These are phyloP conservation scores for Volucella zonaria DNA, from an alignment of 2,888 invertebrate species.

Conservation along the genomic window DNA sequence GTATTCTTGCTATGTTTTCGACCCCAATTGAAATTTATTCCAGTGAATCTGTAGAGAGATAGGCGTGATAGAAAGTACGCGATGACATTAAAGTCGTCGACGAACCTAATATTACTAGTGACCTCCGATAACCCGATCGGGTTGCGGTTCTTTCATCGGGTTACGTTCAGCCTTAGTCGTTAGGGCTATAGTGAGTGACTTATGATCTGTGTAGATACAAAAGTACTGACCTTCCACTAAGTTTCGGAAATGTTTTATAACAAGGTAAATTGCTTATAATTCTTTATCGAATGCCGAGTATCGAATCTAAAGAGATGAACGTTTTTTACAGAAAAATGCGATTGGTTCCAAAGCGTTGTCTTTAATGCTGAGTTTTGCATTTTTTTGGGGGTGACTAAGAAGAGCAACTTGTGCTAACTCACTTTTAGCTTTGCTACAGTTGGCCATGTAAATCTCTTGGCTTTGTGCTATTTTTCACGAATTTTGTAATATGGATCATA, in stretches of 20 bases:
- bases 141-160: conserved; percentile 78
- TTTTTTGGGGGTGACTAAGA: conserved; percentile 10
- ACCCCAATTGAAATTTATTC: conserved; percentile 1
- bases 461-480: neutral
- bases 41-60: conserved; percentile 15
- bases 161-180: conserved; percentile 75
- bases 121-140: conserved; percentile 76
- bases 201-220: conserved; percentile 75
- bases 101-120: conserved; percentile 21
- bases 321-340: conserved; percentile 30
- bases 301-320: conserved; percentile 3
- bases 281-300: conserved; percentile 41
- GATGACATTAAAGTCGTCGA: conserved; percentile 19
- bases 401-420: neutral
- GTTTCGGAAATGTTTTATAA: conserved; percentile 79
- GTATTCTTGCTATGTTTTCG: conserved; percentile 23
- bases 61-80: conserved; percentile 33
- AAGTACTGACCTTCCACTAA: conserved; percentile 79
- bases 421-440: neutral
- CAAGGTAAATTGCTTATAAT: conserved; percentile 17
- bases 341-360: conserved; percentile 23
- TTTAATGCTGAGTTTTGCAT: conserved; percentile 6
- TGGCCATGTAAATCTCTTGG: neutral
- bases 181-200: conserved; percentile 78
- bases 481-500: conserved; percentile 22